Conservation (phyloP, 2,888 invertebrate genomes). For the Tipula helvola region DNA sequence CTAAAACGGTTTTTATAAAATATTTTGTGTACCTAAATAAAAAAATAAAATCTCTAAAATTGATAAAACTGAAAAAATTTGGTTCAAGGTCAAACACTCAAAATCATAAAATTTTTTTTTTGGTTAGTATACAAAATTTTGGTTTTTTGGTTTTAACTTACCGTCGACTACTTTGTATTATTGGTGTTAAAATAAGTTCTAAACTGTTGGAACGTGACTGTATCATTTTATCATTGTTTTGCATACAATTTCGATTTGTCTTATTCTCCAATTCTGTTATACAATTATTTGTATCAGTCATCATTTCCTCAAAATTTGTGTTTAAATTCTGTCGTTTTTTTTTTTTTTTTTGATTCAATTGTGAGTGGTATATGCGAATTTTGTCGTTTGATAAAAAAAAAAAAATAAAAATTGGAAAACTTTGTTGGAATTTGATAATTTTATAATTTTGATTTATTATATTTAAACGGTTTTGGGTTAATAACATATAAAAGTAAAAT, state of each 20-base stretch:
- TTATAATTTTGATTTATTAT: not conserved
- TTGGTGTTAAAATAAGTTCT: constrained; percentile 39
- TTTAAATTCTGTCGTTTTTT: not conserved
- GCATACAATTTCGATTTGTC: not conserved
- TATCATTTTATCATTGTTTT: not conserved
- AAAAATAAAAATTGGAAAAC: not conserved
- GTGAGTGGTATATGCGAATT: not conserved
- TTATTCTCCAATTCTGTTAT: not conserved
- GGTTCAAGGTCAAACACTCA: not conserved
- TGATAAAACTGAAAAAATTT: not conserved
- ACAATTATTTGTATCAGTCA: not conserved
- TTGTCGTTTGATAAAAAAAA: not conserved
- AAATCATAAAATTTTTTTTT: not conserved
- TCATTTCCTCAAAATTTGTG: not conserved
- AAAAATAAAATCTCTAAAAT: not conserved
- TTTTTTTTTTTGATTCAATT: no score
- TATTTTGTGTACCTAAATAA: not conserved
- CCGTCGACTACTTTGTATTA: constrained; percentile 39
- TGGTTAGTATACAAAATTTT: not conserved
- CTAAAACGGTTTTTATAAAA: not conserved
- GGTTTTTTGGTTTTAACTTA: constrained; percentile 22
- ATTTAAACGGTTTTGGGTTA: not conserved
- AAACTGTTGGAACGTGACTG: constrained; percentile 34
- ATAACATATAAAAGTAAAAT: not conserved
- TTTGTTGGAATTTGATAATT: not conserved